Conservation (phyloP, 2,888 invertebrate species). For the Pristionchus arcanus region DNA sequence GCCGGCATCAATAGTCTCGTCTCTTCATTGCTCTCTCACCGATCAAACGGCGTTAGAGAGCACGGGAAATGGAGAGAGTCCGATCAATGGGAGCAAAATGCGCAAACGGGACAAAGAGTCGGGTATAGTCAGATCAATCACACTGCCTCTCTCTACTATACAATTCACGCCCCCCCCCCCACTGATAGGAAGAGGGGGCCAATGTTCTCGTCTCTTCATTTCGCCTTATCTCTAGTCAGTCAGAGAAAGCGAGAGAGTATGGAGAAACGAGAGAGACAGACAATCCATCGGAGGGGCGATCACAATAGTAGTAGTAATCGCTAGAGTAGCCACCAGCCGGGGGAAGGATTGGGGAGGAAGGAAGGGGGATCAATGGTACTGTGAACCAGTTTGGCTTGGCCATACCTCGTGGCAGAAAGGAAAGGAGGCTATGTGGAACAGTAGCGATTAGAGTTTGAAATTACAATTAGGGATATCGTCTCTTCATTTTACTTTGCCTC, state of each 20-base stretch:
- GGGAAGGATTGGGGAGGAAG: neutral
- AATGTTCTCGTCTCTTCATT: too few relatives aligned
- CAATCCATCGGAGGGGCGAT: too few relatives aligned
- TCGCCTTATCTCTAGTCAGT: too few relatives aligned
- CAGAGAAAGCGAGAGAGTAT: too few relatives aligned
- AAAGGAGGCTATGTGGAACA: constrained; percentile 5
- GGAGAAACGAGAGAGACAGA: too few relatives aligned
- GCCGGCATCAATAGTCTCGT: neutral
- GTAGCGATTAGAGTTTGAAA: neutral
- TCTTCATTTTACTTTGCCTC: too few relatives aligned
- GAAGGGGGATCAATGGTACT: neutral
- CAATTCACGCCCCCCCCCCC: neutral
- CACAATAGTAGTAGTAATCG: constrained; percentile 6
- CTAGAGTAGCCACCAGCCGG: neutral
- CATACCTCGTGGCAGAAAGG: neutral
- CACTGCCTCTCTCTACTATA: neutral
- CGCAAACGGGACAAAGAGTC: too few relatives aligned
- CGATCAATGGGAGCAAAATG: neutral
- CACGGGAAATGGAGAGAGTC: neutral
- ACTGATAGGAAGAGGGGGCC: neutral
- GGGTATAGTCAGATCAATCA: too few relatives aligned
- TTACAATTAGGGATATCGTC: too few relatives aligned
- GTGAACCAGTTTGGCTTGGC: constrained; percentile 7
- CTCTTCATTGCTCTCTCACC: neutral
- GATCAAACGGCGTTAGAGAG: neutral